A percentile compares a stretch with the other conserved stretches of the same genome.
These are phyloP conservation scores for Ptilodon capucinus DNA, from an alignment of 2,888 invertebrate species.

Conservation along the genomic window DNA sequence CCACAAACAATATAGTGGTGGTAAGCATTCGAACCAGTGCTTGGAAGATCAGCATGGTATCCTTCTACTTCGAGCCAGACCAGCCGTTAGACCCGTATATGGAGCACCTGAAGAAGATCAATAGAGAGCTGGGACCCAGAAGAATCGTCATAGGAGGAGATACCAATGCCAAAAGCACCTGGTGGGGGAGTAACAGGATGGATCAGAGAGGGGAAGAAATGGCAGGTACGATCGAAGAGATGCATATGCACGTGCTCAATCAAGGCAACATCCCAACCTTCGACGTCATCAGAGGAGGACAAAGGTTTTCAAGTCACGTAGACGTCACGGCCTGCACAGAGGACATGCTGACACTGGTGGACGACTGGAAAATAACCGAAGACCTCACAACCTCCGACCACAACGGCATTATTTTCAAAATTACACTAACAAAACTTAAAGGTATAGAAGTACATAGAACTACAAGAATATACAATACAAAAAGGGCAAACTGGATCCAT, in stretches of 20 bases:
- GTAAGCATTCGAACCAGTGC: not conserved
- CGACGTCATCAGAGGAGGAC: no score
- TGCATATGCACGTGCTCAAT: not conserved
- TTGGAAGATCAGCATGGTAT: not conserved
- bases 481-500: constrained; percentile 2
- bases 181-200: not conserved
- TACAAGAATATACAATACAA: constrained; percentile 5
- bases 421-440: not conserved
- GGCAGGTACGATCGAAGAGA: not conserved
- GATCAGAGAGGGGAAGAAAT: not conserved
- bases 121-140: constrained; percentile 6
- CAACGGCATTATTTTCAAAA: not conserved
- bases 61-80: constrained; percentile 1
- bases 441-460: not conserved
- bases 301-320: not conserved
- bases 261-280: no score
- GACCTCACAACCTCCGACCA: not conserved
- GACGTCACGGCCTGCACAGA: not conserved
- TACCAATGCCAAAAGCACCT: no score
- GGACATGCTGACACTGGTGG: not conserved
- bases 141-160: constrained; percentile 9
- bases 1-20: constrained; percentile 11
- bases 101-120: constrained; percentile 6
- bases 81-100: constrained; percentile 11
- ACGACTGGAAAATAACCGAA: not conserved